A percentile compares a stretch with the other conserved stretches of the same genome.
phyloP scores from a whole-genome alignment of 2,888 invertebrate genomes.

The Ptychoptera contaminata region DNA sequence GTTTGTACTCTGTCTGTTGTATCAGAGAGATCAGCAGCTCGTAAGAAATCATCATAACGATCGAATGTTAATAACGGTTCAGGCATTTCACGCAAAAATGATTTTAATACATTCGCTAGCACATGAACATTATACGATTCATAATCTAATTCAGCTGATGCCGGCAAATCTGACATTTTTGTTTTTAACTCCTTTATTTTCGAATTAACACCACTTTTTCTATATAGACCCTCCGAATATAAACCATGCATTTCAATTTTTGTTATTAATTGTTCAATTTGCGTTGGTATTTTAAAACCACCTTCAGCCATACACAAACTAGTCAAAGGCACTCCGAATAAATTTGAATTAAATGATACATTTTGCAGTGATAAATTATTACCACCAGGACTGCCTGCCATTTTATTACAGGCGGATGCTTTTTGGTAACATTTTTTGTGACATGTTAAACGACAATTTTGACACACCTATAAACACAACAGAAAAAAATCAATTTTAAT shows the following conservation, averaged over 20 bases:
- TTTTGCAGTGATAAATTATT: slow-evolving; percentile 12
- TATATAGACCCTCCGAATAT: slow-evolving; percentile 84
- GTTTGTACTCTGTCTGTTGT: slow-evolving; percentile 68
- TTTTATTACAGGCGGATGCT: slow-evolving; percentile 57
- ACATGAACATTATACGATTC: slow-evolving; percentile 80
- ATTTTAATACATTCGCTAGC: slow-evolving; percentile 73
- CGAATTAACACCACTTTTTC: slow-evolving; percentile 78
- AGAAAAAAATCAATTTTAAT: slow-evolving; percentile 5
- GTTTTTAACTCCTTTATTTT: slow-evolving; percentile 64
- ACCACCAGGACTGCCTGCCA: slow-evolving; percentile 34
- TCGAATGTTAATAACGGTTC: slow-evolving; percentile 87
- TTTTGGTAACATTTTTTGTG: slow-evolving; percentile 87
- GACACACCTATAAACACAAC: slow-evolving; percentile 33
- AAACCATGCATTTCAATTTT: slow-evolving; percentile 84
- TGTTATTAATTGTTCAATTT: slow-evolving; percentile 74
- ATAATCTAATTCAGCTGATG: slow-evolving; percentile 50
- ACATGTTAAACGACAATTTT: slow-evolving; percentile 75
- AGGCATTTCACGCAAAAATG: slow-evolving; percentile 82
- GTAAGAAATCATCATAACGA: slow-evolving; percentile 85
- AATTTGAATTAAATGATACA: slow-evolving; percentile 20
- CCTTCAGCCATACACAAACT: slow-evolving; percentile 57
- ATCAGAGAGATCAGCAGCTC: slow-evolving; percentile 73
- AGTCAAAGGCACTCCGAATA: slow-evolving; percentile 69
- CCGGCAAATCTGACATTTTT: slow-evolving; percentile 53
- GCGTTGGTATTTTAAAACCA: slow-evolving; percentile 51